Evolutionary conservation across 2,888 invertebrate genomes (phyloP).

Genomic region (Perithous albicinctus): DNA sequence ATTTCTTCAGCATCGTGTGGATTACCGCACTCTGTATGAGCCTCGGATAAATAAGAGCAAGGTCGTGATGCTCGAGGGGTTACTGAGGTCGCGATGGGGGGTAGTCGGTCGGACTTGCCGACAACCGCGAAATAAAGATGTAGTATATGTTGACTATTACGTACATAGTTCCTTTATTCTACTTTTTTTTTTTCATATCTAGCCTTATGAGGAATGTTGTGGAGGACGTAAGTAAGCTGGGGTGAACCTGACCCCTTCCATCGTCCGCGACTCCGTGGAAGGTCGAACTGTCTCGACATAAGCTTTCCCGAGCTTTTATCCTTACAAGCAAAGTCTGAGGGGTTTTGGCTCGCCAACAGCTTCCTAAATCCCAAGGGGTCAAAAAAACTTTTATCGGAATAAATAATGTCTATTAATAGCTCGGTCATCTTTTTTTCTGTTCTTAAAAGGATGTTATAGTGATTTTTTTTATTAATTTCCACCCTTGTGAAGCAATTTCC

Average conservation of each 20-base stretch:
- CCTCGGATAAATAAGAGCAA: constrained; percentile 49
- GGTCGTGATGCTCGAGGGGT: constrained; percentile 40
- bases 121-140: constrained; percentile 29
- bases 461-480: too few species aligned
- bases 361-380: constrained; percentile 30
- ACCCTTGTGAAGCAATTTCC: too few species aligned
- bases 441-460: too few species aligned
- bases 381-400: constrained; percentile 33
- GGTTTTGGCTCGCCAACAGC: constrained; percentile 13
- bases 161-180: constrained; percentile 2
- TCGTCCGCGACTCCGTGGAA: constrained; percentile 27
- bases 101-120: constrained; percentile 28
- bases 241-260: constrained; percentile 63
- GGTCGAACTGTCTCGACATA: constrained; percentile 48
- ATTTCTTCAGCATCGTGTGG: neutral
- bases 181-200: constrained; percentile 54
- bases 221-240: constrained; percentile 34
- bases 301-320: constrained; percentile 31
- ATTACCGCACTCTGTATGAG: neutral
- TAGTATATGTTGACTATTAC: constrained; percentile 30
- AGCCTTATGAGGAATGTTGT: constrained; percentile 30
- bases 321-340: constrained; percentile 6
- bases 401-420: constrained; percentile 46
- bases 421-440: too few species aligned
- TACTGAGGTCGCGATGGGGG: constrained; percentile 22